A percentile compares a stretch with the other conserved stretches of the same genome.
phyloP scores from a whole-genome alignment of 2,888 invertebrate genomes.

The Deilephila porcellus region DNA sequence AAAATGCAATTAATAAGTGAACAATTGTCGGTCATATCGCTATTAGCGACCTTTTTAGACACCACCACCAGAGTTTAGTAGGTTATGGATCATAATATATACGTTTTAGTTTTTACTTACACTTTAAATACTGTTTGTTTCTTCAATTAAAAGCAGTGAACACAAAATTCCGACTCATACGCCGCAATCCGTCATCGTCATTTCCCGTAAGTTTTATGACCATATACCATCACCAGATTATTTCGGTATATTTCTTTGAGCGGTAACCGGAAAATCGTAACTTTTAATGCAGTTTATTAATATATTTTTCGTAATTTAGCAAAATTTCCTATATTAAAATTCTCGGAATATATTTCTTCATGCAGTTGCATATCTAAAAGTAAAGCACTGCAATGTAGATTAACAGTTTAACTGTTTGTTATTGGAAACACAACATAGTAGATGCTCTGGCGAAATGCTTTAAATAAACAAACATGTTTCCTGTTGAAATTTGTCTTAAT shows the following conservation, averaged over 20 bases:
- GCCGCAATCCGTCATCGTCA: neutral
- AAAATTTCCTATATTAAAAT: neutral
- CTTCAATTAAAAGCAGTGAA: neutral
- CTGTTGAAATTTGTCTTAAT: neutral
- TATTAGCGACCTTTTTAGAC: too few relatives aligned
- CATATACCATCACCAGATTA: neutral
- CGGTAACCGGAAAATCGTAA: neutral
- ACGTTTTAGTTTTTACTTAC: neutral
- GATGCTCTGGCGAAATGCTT: neutral
- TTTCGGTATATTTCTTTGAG: neutral
- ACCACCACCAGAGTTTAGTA: too few relatives aligned
- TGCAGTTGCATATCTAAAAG: too few relatives aligned
- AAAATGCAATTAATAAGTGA: too few relatives aligned
- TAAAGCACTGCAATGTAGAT: neutral
- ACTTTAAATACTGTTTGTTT: neutral
- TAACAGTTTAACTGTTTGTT: neutral
- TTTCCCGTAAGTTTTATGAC: neutral
- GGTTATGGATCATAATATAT: too few relatives aligned
- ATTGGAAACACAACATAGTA: slow-evolving; percentile 2
- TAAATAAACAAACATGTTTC: slow-evolving; percentile 15
- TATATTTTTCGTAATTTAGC: neutral
- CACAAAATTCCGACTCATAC: neutral
- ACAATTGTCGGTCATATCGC: too few relatives aligned
- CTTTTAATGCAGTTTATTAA: slow-evolving; percentile 3
- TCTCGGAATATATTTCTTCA: neutral